These are phyloP conservation scores for Temnothorax unifasciatus DNA, from an alignment of 2,888 invertebrate genomes.

Conservation along the genomic window DNA sequence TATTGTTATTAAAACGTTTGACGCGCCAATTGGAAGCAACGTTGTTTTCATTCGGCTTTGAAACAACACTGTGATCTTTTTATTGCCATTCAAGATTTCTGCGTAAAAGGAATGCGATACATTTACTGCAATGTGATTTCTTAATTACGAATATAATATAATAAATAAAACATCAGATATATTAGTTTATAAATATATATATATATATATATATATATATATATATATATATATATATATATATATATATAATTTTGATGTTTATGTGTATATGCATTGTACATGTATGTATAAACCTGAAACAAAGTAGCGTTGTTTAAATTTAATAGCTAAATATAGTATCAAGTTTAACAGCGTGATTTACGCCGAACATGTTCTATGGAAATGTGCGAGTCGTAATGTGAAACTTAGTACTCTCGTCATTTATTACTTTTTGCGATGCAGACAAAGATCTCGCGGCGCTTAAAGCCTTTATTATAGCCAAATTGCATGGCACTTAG, in stretches of 20 bases:
- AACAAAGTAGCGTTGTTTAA: neutral
- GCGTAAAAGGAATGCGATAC: neutral
- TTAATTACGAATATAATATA: neutral
- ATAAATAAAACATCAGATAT: neutral
- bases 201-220: too few relatives aligned
- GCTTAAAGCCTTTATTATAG: conserved; percentile 49
- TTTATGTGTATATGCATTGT: neutral
- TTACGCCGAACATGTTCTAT: neutral
- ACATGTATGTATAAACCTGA: too few relatives aligned
- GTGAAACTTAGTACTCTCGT: conserved; percentile 3
- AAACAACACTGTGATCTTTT: neutral
- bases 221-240: too few relatives aligned
- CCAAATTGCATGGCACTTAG: conserved; percentile 56
- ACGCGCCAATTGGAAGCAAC: neutral
- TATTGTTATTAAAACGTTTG: conserved; percentile 41
- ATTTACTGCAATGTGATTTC: conserved; percentile 1
- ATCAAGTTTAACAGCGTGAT: conserved; percentile 19
- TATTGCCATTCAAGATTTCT: neutral
- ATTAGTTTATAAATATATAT: neutral
- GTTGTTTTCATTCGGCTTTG: neutral
- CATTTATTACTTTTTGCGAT: conserved; percentile 40
- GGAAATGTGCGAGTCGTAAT: conserved; percentile 26
- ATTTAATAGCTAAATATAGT: conserved; percentile 2
- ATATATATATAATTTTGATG: too few relatives aligned
- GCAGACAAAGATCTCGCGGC: conserved; percentile 43